phyloP scores from a whole-genome alignment of 2,888 invertebrate genomes.

The Lordiphosa fenestrarum region DNA sequence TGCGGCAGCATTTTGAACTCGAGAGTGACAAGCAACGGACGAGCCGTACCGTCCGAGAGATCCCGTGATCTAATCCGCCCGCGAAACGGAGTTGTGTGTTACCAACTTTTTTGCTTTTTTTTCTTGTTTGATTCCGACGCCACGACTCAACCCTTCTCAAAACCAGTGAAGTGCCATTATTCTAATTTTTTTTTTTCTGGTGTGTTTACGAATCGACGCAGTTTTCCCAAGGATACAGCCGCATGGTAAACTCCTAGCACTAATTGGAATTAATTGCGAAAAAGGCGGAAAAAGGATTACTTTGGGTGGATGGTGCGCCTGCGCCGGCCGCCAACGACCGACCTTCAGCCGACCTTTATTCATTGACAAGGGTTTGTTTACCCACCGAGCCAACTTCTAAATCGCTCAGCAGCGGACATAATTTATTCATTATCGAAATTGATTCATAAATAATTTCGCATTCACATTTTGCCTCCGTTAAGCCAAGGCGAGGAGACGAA shows the following conservation, averaged over 20 bases:
- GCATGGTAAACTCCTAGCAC: neutral
- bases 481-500: neutral
- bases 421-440: constrained; percentile 52
- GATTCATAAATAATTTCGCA: constrained; percentile 56
- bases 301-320: constrained; percentile 16
- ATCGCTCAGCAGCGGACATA: constrained; percentile 18
- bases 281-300: neutral
- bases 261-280: constrained; percentile 10
- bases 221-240: too few species aligned
- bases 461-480: constrained; percentile 18
- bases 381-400: constrained; percentile 2
- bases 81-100: neutral
- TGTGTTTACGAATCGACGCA: too few species aligned
- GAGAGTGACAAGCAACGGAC: constrained; percentile 79
- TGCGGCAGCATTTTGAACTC: constrained; percentile 78
- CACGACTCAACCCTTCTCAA: neutral
- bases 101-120: too few species aligned
- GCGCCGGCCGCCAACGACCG: constrained; percentile 20
- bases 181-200: too few species aligned
- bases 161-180: too few species aligned
- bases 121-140: neutral
- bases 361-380: constrained; percentile 49
- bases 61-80: constrained; percentile 5
- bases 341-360: constrained; percentile 26
- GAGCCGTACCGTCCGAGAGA: constrained; percentile 16